These are phyloP conservation scores for Anarrhichthys ocellatus DNA, from an alignment of 2,113 vertebrate genomes.

Conservation along the genomic window DNA sequence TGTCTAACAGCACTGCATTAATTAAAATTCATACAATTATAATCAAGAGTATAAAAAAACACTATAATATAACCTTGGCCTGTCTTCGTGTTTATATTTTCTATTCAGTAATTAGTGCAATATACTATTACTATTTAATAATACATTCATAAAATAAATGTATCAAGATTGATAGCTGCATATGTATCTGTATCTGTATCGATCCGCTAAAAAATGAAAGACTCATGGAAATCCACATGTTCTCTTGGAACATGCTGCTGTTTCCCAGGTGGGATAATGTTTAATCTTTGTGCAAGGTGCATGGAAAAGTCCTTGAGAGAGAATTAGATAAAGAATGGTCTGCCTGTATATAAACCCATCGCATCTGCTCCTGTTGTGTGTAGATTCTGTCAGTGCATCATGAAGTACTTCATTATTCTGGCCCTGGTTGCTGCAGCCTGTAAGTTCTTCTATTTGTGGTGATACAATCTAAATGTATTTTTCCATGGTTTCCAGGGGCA, in stretches of 20 bases:
- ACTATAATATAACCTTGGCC: neutral
- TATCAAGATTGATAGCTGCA: neutral
- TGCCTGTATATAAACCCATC: conserved; percentile 35
- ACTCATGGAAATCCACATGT: neutral
- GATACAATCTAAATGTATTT: neutral
- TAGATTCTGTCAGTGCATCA: conserved; percentile 25
- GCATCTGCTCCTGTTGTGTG: neutral
- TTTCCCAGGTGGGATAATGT: conserved; percentile 73
- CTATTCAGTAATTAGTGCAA: neutral
- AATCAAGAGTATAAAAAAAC: neutral
- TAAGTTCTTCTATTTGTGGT: conserved; percentile 48
- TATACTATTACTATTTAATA: neutral
- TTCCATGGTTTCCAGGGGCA: neutral
- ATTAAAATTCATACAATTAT: neutral
- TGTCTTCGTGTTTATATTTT: neutral
- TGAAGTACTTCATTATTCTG: conserved; percentile 81
- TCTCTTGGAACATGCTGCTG: conserved; percentile 53
- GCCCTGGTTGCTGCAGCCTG: conserved; percentile 78
- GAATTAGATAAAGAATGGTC: conserved; percentile 43
- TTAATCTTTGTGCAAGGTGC: conserved; percentile 29
- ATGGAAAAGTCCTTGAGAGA: conserved; percentile 51
- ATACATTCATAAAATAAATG: neutral
- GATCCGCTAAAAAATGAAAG: neutral
- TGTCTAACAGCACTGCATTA: neutral
- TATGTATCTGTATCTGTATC: neutral